Evolutionary conservation across 2,113 vertebrate species (phyloP), one percentile per base, ranked within the genome.

Genomic region (Sminthopsis crassicaudata): DNA sequence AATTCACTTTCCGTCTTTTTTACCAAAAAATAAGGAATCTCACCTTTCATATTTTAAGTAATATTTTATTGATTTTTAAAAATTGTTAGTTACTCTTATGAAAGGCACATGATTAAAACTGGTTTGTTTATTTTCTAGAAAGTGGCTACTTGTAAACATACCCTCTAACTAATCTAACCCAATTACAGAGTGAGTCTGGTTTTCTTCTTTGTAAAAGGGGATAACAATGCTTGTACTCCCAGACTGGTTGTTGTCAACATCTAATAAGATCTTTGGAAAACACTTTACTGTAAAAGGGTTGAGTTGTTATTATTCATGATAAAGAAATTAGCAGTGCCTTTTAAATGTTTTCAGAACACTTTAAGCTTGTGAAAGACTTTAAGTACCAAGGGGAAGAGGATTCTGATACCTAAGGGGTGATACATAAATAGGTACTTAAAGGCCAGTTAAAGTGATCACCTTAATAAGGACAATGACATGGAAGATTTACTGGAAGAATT

Each of bases 121-220:
- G 92, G 92, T 53, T 27, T 94, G 42, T 95, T 90, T 96, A 53
- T 94, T 46, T 25, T 93, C 96, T 42, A 95, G 89, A 42, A 96
- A 94, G 46, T 57, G 26, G 42, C 53, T 92, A 30, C 90, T n/a
- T 95, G 53, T 94, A 95, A 93, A 91, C 23, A 92, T 92, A 84
- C 46, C 7, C 84, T 76, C n/a, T 76, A n/a, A 14, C 36, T 76
- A n/a, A 76, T 76, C 50, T 76, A n/a, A 76, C 14, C 12, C 60
- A 76, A n/a, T 30, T 16, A 76, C 14, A 76, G 60, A 76, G 36
- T 4, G 16, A 76, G 4, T 16, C 60, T 67, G 12, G 3, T n/a
- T 76, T 76, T 36, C 60, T n/a, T 19, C 5, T 76, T 16, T 76
- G 60, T 19, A n/a, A 76, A 19, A n/a, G 60, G 36, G 14, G 36